Evolutionary conservation across 2,797 vertebrate genomes (phyloP), one percentile per base, ranked within the genome.

Genomic region (Leptatherina wallacei): DNA sequence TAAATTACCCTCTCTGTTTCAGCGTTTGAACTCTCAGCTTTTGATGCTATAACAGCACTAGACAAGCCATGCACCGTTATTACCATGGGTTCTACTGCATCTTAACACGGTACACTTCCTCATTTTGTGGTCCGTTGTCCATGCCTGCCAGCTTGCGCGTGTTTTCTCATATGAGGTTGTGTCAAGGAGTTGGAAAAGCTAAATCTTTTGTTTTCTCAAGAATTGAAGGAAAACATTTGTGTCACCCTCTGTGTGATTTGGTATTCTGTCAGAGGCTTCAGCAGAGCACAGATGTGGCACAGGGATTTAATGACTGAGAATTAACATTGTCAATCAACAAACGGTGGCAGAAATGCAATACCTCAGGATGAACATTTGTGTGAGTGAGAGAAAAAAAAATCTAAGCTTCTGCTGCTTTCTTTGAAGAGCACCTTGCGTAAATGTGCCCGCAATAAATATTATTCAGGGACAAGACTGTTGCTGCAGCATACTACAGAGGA

Each of bases 21-120:
- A 68, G 55, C 61, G 51, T 72, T 62, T 77, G 35, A 80, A 65
- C 72, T 60, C 56, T 44, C 2, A 61, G 69, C 55, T 59, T 80
- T 72, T 77, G 16, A 63, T 71, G 51, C 56, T 47, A 29, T 20
- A 68, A 47, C 65, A 65, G 42, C 20, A 59, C 61, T 14, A 65
- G 20, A 69, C 30, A 54, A 22, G 52, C 27, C 30, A 68, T 2
- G 20, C 3, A 2, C 3, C 47, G 27, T 67, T 59, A 59, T 65
- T 79, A 36, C 42, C 32, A 54, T 3, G 9, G 35, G 3, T 4
- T 47, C 54, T 47, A 30, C 30, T 61, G 6, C 59, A 60, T 47
- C 40, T 29, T 61, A 70, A 38, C 42, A n/a, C 22, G 27, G 22
- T 16, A n/a, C 33, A 61, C 24, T 36, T 65, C 61, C 33, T 22